Evolutionary conservation across 2,113 vertebrate species (phyloP).

Genomic region (Gila orcuttii): DNA sequence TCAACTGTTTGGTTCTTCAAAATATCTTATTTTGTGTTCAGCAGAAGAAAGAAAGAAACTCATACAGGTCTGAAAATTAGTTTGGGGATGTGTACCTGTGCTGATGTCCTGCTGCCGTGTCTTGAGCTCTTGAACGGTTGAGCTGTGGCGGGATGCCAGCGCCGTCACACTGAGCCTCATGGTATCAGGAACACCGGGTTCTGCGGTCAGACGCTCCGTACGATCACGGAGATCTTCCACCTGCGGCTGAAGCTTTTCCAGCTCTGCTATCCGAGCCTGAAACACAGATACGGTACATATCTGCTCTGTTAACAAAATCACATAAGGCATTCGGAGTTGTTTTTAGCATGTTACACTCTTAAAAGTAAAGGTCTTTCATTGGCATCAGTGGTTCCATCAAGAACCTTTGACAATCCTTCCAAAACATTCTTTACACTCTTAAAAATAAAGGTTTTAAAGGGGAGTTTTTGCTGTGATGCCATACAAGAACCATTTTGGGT

Average conservation of each 20-base stretch:
- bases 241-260: constrained; percentile 43
- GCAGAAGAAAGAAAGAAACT: neutral
- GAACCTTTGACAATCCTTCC: neutral
- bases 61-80: neutral
- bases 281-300: neutral
- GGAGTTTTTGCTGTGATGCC: no score
- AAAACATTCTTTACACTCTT: neutral
- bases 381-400: neutral
- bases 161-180: constrained; percentile 21
- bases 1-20: neutral
- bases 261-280: constrained; percentile 13
- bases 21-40: neutral
- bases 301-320: constrained; percentile 2
- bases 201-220: neutral
- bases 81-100: constrained; percentile 27
- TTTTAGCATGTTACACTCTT: neutral
- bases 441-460: no score
- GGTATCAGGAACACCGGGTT: constrained; percentile 1
- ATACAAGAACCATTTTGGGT: neutral
- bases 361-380: neutral
- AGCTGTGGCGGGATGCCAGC: constrained; percentile 5
- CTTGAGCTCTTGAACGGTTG: neutral
- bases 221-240: constrained; percentile 37
- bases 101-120: constrained; percentile 35
- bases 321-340: neutral